Evolutionary conservation across 2,888 invertebrate species (phyloP).

Genomic region (Oligia latruncula): DNA sequence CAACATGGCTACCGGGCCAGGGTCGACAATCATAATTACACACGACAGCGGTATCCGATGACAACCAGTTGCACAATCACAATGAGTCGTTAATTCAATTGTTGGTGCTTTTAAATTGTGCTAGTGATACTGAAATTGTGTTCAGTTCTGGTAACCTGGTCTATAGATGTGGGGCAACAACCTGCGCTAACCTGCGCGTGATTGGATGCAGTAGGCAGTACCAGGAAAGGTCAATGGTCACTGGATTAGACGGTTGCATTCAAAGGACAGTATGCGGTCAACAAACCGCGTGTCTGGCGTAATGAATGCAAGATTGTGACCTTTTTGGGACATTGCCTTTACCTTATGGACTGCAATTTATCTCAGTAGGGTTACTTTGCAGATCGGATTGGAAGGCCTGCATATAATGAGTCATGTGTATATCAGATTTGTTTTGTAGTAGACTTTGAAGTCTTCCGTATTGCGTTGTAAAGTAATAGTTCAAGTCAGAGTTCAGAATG

Average conservation of each 20-base stretch:
- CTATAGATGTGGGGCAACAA: conserved; percentile 37
- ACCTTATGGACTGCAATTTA: conserved; percentile 2
- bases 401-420: not conserved
- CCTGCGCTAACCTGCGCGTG: conserved; percentile 37
- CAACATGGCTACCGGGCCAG: conserved; percentile 75
- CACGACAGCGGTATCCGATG: conserved; percentile 71
- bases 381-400: not conserved
- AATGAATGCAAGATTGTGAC: conserved; percentile 28
- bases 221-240: conserved; percentile 44
- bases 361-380: not conserved
- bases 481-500: conserved; percentile 2
- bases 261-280: conserved; percentile 40
- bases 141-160: conserved; percentile 22
- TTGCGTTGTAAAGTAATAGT: not conserved
- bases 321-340: conserved; percentile 27
- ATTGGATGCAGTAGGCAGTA: conserved; percentile 32
- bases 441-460: conserved; percentile 8
- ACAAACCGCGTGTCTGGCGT: conserved; percentile 21
- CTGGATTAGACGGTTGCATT: conserved; percentile 46
- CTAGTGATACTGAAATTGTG: conserved; percentile 2
- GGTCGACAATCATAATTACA: conserved; percentile 74
- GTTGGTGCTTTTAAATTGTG: conserved; percentile 42
- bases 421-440: not conserved
- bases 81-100: conserved; percentile 63
- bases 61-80: conserved; percentile 70